Conservation (phyloP, 1,140 invertebrate species). For the Scaptomyza graminum region DNA sequence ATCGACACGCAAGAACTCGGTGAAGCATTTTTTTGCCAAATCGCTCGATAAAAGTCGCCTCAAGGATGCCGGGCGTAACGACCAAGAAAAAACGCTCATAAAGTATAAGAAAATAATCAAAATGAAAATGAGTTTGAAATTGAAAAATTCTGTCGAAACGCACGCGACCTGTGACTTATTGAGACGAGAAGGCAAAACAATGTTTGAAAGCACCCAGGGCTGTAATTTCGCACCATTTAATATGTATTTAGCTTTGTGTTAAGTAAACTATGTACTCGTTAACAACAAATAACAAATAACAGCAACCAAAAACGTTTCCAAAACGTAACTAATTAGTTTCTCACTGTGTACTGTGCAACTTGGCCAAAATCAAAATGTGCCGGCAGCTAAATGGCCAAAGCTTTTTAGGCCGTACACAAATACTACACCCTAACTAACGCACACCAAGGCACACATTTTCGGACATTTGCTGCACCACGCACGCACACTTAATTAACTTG, state of each 20-base stretch:
- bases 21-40: constrained; percentile 83
- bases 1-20: constrained; percentile 84
- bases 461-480: constrained; percentile 2
- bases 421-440: constrained; percentile 13
- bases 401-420: constrained; percentile 15
- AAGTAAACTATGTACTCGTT: constrained; percentile 74
- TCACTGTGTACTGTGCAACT: constrained; percentile 13
- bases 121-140: constrained; percentile 1
- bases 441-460: constrained; percentile 1
- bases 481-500: constrained; percentile 13
- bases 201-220: constrained; percentile 82
- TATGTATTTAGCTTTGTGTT: constrained; percentile 83
- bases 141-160: constrained; percentile 7
- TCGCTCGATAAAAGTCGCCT: constrained; percentile 74
- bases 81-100: not conserved
- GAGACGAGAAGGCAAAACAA: constrained; percentile 81
- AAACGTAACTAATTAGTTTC: constrained; percentile 72
- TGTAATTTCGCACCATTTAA: constrained; percentile 84
- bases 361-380: not conserved
- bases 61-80: constrained; percentile 38
- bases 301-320: constrained; percentile 67
- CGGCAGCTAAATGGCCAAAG: not conserved
- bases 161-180: constrained; percentile 55
- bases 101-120: not conserved
- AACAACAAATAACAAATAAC: constrained; percentile 57